A percentile compares a stretch with the other conserved stretches of the same genome.
phyloP scores from a whole-genome alignment of 2,888 invertebrate genomes.

The Chromoteleia sp. region DNA sequence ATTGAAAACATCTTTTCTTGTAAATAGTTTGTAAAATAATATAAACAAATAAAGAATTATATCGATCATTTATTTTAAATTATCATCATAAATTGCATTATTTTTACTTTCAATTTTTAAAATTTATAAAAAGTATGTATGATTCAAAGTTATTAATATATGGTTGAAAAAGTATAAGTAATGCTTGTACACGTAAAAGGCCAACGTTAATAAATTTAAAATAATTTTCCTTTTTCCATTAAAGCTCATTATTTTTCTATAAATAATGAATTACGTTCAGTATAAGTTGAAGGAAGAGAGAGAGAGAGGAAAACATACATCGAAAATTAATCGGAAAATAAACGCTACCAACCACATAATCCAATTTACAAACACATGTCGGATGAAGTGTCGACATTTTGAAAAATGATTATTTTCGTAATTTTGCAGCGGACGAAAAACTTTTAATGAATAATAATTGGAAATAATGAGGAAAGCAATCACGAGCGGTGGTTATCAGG shows the following conservation, averaged over 20 bases:
- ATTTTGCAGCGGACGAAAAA: conserved; percentile 30
- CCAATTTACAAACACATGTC: conserved; percentile 51
- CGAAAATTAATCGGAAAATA: conserved; percentile 41
- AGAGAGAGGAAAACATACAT: neutral
- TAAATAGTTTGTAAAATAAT: neutral
- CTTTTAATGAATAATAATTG: conserved; percentile 62
- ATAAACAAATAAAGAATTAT: too few species aligned
- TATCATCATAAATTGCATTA: too few species aligned
- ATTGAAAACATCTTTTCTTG: neutral
- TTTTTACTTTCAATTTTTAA: too few species aligned
- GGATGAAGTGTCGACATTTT: conserved; percentile 54
- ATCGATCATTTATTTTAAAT: too few species aligned
- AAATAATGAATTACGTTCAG: conserved; percentile 12
- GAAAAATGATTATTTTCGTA: conserved; percentile 58
- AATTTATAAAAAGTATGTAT: too few species aligned
- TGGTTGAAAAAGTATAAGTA: too few species aligned
- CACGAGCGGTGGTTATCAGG: conserved; percentile 46
- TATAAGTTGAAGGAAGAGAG: neutral
- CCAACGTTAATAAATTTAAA: neutral
- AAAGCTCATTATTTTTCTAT: conserved; percentile 6
- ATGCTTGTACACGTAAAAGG: too few species aligned
- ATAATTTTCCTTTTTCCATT: conserved; percentile 1
- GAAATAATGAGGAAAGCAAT: conserved; percentile 62
- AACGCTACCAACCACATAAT: conserved; percentile 29
- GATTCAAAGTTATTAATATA: too few species aligned